Evolutionary conservation across 23 tunicate genomes (phyloP), one percentile per base, ranked within the genome.

Genomic region (Botrylloides violaceus): DNA sequence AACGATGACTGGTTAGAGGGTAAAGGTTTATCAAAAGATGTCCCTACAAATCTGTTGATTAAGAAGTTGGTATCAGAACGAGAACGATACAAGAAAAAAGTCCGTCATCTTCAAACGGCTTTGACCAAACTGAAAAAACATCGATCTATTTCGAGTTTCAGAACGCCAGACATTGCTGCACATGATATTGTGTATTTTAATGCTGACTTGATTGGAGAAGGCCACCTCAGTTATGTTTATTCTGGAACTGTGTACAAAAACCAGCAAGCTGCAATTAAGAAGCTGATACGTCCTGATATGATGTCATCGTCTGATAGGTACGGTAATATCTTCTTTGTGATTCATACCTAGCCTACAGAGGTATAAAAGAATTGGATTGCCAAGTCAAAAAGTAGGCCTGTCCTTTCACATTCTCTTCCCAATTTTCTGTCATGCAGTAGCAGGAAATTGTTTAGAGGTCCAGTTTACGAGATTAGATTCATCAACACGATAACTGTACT

Each of bases 181-280:
- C 66, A 76, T 50, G 95, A 87, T 19, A 27, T 87, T 15, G 39
- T 27, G 23, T 87, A 72, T 39, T 87, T 60, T 58, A 80, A 76
- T 53, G 81, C 95, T 31, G 81, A 87, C 38, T 29, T 87, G 79
- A 59, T 87, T 4, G 86, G 86, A 20, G 95, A 87, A 76, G 95
- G 95, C 26, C 76, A 76, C 29, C 39, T 76, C 22, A 73, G 87
- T 15, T 53, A 37, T 49, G 95, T 87, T 27, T 87, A 87, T 76
- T 70, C 72, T 3, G 95, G 95, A 49, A 76, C 82, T 0, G 66
- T 73, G 28, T 28, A 68, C 64, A 76, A 78, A 2, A 87, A 75
- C 28, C 56, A 68, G 58, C 58, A 66, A 31, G 95, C 79, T 24
- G 95, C 95, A 22, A 82, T 87, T 2, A 87, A 87, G 71, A 80